These are phyloP conservation scores for Pseudotriccus pelzelni DNA, from an alignment of 2,797 vertebrate species.

Conservation along the genomic window DNA sequence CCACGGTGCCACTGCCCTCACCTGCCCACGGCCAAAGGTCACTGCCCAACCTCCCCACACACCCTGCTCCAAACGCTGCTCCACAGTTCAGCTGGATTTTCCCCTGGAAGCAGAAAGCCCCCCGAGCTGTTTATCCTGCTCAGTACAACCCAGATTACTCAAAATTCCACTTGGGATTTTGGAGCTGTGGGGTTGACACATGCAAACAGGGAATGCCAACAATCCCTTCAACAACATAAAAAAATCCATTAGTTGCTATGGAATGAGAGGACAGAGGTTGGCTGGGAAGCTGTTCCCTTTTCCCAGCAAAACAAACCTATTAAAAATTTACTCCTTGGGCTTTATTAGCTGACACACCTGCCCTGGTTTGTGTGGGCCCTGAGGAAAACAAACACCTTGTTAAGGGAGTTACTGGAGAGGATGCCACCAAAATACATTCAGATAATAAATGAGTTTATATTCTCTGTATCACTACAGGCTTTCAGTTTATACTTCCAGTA, in stretches of 20 bases:
- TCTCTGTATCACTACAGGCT: background rate
- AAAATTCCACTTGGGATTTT: conserved; percentile 31
- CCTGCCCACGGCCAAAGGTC: conserved; percentile 65
- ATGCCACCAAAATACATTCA: background rate
- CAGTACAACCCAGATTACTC: background rate
- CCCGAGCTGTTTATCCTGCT: background rate
- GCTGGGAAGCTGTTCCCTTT: background rate
- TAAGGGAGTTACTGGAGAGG: background rate
- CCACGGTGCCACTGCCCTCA: background rate
- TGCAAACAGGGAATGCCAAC: background rate
- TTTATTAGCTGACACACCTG: background rate
- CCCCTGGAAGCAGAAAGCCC: background rate
- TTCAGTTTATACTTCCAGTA: background rate
- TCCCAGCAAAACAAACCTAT: background rate
- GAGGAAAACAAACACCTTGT: background rate
- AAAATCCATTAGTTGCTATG: accelerated
- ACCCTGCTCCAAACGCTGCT: accelerated
- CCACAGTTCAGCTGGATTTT: background rate
- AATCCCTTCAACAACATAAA: background rate
- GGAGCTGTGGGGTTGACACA: background rate
- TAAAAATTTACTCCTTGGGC: background rate
- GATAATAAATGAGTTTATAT: background rate
- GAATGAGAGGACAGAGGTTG: accelerated
- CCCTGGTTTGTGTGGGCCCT: background rate
- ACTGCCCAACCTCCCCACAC: background rate